Base-by-base conservation (phyloP, 92 coral and sea anemone species). In the Isaurus tuberculatus region DNA sequence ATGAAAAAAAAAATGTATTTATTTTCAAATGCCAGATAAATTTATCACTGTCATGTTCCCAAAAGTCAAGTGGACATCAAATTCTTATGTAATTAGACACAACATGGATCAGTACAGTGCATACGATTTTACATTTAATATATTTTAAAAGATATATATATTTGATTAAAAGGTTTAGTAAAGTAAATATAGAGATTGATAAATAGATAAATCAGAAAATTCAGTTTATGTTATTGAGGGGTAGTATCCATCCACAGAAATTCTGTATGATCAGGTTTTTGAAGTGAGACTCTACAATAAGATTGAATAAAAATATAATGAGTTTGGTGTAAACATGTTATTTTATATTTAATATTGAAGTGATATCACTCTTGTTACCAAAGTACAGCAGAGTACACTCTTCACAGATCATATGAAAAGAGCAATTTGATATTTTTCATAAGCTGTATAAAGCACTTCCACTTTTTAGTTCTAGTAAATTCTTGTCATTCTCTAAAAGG, bases 381-480 rank as follows among this genome's bases (percentile, higher is more conserved):
- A 43, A n/a, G 49, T 70, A 36, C 75, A 70, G 75, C 51, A 70
- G 75, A 42, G 32, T 11, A 29, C 74, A 40, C 77, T 16, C 77
- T 71, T 71, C 77, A 40, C 32, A 71, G 77, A 71, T 71, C 77
- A 71, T 71, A 71, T 71, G 77, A 71, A 71, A 43, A 40, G 57
- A 71, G 75, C 32, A 43, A 40, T 37, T 71, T 71, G 32, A 71
- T 40, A 71, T 42, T 40, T 69, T 69, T 69, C 49, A 71, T 71
- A 71, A 71, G 33, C 57, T 71, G 77, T 71, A 71, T 42, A 40
- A 42, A 43, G 77, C 77, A 71, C 77, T 40, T 40, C 77, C 77
- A 71, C 57, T 42, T 40, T 37, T 71, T 71, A 57, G 77, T 49
- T 69, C 74, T 36, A 8, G 74, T 69, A 36, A 69, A 69, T 4